These are phyloP conservation scores for Drosophila rubida DNA, from an alignment of 2,888 invertebrate species.

Conservation along the genomic window DNA sequence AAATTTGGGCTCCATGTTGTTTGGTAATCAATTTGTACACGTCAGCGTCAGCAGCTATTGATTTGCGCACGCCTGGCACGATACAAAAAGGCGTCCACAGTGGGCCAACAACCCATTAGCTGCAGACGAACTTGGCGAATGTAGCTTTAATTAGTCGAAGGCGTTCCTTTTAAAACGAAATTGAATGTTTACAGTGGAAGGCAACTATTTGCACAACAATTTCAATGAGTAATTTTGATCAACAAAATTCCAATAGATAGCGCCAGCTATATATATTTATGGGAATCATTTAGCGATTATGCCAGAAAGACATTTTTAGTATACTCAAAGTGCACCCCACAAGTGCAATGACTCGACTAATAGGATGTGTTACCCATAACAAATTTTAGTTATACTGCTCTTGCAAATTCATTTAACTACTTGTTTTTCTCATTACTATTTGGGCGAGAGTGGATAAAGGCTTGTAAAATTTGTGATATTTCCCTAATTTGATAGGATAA, in stretches of 20 bases:
- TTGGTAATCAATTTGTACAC: slow-evolving; percentile 16
- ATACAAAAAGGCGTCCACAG: background rate
- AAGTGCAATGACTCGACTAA: too few relatives aligned
- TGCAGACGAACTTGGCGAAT: background rate
- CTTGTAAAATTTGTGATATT: too few relatives aligned
- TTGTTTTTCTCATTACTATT: too few relatives aligned
- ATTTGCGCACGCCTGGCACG: background rate
- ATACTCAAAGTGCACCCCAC: too few relatives aligned
- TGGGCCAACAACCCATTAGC: background rate
- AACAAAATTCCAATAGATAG: too few relatives aligned
- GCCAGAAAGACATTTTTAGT: too few relatives aligned
- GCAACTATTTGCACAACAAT: background rate
- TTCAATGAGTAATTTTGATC: background rate
- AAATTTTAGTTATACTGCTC: too few relatives aligned
- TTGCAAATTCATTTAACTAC: too few relatives aligned
- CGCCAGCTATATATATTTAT: background rate
- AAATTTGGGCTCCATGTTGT: slow-evolving; percentile 6
- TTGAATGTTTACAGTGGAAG: background rate
- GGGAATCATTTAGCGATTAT: too few relatives aligned
- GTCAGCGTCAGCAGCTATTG: slow-evolving; percentile 14
- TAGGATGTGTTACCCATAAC: too few relatives aligned
- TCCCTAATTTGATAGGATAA: too few relatives aligned
- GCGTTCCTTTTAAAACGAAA: background rate
- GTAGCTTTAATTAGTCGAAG: background rate
- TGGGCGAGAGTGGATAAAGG: too few relatives aligned